Base-by-base conservation (phyloP, 2,797 vertebrate genomes). In the Pangasius mekongensis region DNA sequence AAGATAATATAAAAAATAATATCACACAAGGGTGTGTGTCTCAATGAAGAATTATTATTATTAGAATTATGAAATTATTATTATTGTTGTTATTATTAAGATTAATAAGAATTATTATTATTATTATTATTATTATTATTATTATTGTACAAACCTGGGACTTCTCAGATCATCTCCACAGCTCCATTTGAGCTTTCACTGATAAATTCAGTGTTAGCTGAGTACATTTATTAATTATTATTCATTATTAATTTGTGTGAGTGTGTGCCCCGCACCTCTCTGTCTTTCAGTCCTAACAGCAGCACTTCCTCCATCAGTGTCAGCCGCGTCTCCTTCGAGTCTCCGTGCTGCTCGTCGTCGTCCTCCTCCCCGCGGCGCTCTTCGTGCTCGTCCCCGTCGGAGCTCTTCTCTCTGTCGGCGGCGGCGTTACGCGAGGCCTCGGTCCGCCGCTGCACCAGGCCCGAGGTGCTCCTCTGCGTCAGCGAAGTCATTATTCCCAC, bases 251-350 rank as follows among this genome's bases (percentile, higher is more conserved):
- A 27, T 30, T 8, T 66, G 4, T 33, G 16, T 18, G n/a, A 9
- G 20, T 81, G 33, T 43, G 20, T 27, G 36, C 49, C 4, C 92
- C 93, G 91, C 92, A 99, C 98, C 98, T 99, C 98, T 94, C 98
- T 97, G 91, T 99, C 98, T 95, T 99, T 99, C 92, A 99, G 97
- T 93, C 98, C 98, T 94, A 99, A 89, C 2, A 99, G 97, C 93
- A 99, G 89, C 94, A 99, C 98, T 88, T 99, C 98, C 90, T 99
- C 98, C 98, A 99, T 99, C 83, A 99, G 95, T 0, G 98, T 99
- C 56, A 99, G 97, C 62, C 98, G 94, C 10, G 98, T 99, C 92
- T 99, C 98, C 95, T 99, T 99, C 80, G 97, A 98, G 94, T 98
- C 97, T 77, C 95, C 97, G 94, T 97, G 96, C 94, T 97, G 96